Conservation (phyloP, 2,888 invertebrate species). For the Cybosia mesomella region DNA sequence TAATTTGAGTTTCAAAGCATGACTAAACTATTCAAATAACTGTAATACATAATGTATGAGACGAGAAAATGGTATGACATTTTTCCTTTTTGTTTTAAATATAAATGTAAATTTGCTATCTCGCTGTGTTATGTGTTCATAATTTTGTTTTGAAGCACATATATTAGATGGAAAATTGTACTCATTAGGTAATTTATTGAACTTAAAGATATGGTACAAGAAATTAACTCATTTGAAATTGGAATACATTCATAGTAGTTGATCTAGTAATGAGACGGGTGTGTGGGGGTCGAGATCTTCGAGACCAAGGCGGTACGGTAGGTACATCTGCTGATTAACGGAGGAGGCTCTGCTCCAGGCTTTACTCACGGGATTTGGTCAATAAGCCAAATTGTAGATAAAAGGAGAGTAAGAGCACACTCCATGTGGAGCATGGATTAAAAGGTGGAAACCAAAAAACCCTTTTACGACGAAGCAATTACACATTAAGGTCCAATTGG, state of each 20-base stretch:
- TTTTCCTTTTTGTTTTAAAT: background rate
- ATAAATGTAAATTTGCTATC: background rate
- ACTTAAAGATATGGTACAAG: background rate
- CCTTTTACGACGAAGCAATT: too few species aligned
- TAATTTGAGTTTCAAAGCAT: constrained; percentile 8
- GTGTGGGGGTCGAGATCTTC: too few species aligned
- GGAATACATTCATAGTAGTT: background rate
- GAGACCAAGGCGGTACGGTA: too few species aligned
- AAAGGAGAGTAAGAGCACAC: too few species aligned
- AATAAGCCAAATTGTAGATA: too few species aligned
- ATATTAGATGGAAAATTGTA: background rate
- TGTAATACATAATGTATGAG: constrained; percentile 42
- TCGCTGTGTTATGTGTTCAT: background rate
- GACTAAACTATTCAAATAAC: constrained; percentile 29
- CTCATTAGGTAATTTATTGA: background rate
- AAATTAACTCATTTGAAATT: background rate
- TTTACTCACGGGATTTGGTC: too few species aligned
- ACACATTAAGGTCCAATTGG: background rate
- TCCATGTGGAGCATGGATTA: too few species aligned
- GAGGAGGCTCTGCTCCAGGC: too few species aligned
- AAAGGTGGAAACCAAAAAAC: background rate
- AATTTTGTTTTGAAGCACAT: background rate
- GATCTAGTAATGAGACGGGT: background rate
- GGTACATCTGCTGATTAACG: too few species aligned
- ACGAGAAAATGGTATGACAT: constrained; percentile 10